Base-by-base conservation (phyloP, 2,888 invertebrate genomes). In the Harpalus rufipes region DNA sequence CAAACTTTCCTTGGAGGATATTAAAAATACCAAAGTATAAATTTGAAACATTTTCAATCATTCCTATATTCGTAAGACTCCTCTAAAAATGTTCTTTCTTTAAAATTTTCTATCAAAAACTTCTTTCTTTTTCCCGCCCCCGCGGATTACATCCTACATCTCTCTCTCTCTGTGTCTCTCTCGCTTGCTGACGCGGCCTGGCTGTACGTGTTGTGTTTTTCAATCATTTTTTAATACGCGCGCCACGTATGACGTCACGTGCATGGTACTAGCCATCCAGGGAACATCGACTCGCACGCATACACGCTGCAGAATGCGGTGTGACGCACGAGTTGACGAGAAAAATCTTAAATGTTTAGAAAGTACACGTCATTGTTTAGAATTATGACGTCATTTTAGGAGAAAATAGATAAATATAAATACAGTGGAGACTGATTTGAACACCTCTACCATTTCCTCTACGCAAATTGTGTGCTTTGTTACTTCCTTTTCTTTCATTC, bases 201-300 rank as follows among this genome's bases (percentile, higher is more conserved):
- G 56, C 25, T 25, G 59, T 78, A 79, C 79, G 79, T 79, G 79
- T 79, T 61, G 58, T 79, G 79, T 61, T 79, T 79, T 79, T 79
- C 79, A 79, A 79, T 59, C 39, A 79, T 79, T 79, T 79, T 79
- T 79, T 79, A 79, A 79, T 79, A 79, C 56, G 72, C 72, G 72
- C 72, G 72, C 72, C 61, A 32, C 79, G 59, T 79, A 79, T 79
- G 79, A 79, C 79, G 79, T 79, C 79, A 79, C 79, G 79, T 59
- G 8, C 58, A 39, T 14, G 25, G 10, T 79, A 59, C 79, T 79
- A 61, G 18, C 39, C 79, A 32, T 61, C 10, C 79, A 61, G 16
- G 79, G 58, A 61, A 79, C 79, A 18, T 74, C n/a, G 18, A 1
- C 44, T 18, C 14, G 32, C 14, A 39, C 68, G 68, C n/a, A 32